phyloP scores from a whole-genome alignment of 2,797 vertebrate genomes.

The Galago senegalensis region DNA sequence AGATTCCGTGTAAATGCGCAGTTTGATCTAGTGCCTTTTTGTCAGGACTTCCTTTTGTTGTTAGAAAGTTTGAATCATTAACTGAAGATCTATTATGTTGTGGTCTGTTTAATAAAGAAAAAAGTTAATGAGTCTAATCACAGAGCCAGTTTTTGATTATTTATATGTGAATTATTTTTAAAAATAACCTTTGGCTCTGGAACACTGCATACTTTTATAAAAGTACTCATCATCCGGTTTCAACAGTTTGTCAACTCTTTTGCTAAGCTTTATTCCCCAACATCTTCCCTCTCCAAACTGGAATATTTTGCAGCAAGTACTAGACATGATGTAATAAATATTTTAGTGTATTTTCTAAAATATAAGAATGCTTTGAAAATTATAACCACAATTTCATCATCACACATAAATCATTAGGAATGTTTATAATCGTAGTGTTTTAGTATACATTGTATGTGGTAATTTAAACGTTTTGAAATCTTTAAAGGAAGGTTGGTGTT shows the following conservation, averaged over 20 bases:
- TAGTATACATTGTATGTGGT: not conserved
- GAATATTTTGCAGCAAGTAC: conserved; percentile 31
- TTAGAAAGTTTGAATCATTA: not conserved
- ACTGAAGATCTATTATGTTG: not conserved
- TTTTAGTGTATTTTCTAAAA: conserved; percentile 42
- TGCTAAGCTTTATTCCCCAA: not conserved
- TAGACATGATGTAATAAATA: not conserved
- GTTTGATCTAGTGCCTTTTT: not conserved
- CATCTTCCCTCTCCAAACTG: not conserved
- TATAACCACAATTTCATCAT: not conserved
- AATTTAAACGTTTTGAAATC: conserved; percentile 29
- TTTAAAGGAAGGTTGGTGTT: not conserved
- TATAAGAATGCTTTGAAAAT: conserved; percentile 17
- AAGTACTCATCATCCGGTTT: not conserved
- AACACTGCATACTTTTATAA: not conserved
- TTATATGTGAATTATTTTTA: conserved; percentile 41
- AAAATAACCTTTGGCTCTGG: conserved; percentile 25
- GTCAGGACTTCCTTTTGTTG: not conserved
- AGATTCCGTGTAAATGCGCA: not conserved
- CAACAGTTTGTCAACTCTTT: not conserved
- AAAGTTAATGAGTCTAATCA: not conserved
- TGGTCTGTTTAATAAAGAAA: conserved; percentile 25
- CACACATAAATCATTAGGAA: conserved; percentile 1
- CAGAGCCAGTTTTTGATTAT: conserved; percentile 44
- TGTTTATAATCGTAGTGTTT: not conserved